Evolutionary conservation across 2,113 vertebrate genomes (phyloP).

Genomic region (Phaethornis superciliosus): DNA sequence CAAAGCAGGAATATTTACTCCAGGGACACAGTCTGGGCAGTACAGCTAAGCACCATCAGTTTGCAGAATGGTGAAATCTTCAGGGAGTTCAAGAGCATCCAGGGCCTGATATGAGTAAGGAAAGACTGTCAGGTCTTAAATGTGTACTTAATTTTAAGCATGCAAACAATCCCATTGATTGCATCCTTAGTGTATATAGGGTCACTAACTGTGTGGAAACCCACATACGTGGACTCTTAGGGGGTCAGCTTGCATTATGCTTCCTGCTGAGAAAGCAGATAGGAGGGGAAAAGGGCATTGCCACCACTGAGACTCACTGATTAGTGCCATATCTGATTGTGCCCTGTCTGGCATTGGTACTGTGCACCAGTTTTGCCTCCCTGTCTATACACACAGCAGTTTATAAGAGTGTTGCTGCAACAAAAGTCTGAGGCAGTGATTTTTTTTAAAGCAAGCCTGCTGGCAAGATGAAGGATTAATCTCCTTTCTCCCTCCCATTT

Average conservation of each 20-base stretch:
- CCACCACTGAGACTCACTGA: background rate
- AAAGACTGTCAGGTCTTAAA: background rate
- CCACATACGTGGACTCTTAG: background rate
- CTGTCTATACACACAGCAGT: background rate
- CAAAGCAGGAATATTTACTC: background rate
- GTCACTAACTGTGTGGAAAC: background rate
- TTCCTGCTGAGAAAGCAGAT: background rate
- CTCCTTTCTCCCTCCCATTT: background rate
- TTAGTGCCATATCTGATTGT: background rate
- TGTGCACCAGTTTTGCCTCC: background rate
- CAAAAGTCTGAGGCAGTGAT: fast-evolving
- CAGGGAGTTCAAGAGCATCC: background rate
- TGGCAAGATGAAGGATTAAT: background rate
- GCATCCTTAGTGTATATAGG: background rate
- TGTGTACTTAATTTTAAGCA: background rate
- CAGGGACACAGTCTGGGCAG: background rate
- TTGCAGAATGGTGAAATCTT: background rate
- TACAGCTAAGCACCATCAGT: background rate
- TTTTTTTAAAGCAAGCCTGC: background rate
- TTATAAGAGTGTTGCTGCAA: background rate
- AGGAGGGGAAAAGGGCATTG: background rate
- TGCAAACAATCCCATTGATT: background rate
- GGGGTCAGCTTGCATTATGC: background rate
- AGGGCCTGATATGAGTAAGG: background rate
- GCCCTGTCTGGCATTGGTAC: fast-evolving